Conservation (phyloP, 2,888 invertebrate genomes). For the Adineta ricciae region DNA sequence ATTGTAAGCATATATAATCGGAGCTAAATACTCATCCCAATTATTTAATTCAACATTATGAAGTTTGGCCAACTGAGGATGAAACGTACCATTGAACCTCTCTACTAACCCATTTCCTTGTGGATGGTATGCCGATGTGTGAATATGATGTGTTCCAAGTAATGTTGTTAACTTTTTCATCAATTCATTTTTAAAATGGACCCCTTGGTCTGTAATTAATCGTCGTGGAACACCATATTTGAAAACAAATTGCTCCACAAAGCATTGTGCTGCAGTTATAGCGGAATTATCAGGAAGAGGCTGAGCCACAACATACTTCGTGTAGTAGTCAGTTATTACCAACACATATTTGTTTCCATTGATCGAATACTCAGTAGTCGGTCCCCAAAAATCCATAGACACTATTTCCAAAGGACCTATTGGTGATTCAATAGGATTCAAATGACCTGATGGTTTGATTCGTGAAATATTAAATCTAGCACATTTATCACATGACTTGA, state of each 20-base stretch:
- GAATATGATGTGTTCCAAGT: neutral
- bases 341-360: slow-evolving; percentile 11
- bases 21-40: neutral
- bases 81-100: neutral
- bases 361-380: neutral
- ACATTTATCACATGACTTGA: neutral
- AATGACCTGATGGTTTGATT: neutral
- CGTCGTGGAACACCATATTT: neutral
- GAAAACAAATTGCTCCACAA: neutral
- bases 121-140: neutral
- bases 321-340: neutral
- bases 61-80: neutral
- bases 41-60: neutral
- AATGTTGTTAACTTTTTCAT: neutral
- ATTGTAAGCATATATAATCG: neutral
- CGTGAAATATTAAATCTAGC: neutral
- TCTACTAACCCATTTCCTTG: neutral
- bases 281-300: neutral
- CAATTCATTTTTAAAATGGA: neutral
- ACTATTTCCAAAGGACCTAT: neutral
- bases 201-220: neutral
- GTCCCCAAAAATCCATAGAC: neutral
- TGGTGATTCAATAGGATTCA: neutral
- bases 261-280: neutral
- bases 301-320: neutral